These are phyloP conservation scores for Pimephales promelas DNA, from an alignment of 2,113 vertebrate genomes.

Conservation along the genomic window DNA sequence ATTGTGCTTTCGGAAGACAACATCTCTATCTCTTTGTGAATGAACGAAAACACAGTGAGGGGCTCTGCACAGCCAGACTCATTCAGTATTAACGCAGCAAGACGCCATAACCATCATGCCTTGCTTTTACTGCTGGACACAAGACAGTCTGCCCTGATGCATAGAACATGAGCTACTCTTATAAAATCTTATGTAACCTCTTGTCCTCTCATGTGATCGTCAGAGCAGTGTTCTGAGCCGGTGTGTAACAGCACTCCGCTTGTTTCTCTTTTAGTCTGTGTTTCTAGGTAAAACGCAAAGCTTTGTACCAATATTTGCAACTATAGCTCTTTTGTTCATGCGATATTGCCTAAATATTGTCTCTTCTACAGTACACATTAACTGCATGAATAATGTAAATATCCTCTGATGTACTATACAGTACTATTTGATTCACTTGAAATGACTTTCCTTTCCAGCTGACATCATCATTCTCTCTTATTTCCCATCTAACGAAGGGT, in stretches of 20 bases:
- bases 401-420: neutral
- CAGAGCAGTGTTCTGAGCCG: neutral
- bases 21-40: neutral
- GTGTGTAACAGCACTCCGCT: neutral
- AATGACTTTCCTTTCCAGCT: neutral
- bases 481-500: neutral
- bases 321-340: neutral
- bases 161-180: constrained; percentile 23
- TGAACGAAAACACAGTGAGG: neutral
- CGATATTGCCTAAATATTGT: neutral
- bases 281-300: neutral
- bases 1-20: neutral
- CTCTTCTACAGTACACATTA: neutral
- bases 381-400: neutral
- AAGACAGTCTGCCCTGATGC: neutral
- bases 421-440: neutral
- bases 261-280: neutral
- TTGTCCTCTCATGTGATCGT: neutral
- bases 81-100: constrained; percentile 8
- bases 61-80: neutral
- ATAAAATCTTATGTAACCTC: neutral
- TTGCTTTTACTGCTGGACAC: constrained; percentile 5
- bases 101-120: neutral
- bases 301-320: neutral
- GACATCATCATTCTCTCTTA: neutral